These are phyloP conservation scores for Leucophora obtusa DNA, from an alignment of 2,888 invertebrate genomes.

Conservation along the genomic window DNA sequence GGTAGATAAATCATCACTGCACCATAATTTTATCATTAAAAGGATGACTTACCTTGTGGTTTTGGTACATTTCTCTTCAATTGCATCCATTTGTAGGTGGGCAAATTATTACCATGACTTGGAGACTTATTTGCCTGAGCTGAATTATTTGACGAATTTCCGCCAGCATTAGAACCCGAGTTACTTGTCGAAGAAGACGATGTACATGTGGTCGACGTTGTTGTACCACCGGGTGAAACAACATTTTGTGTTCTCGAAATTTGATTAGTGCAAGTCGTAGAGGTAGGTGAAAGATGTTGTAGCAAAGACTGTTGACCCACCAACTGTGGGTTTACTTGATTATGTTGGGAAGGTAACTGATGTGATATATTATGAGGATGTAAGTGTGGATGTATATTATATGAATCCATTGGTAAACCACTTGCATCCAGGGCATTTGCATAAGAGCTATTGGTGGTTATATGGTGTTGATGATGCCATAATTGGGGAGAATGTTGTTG, in stretches of 20 bases:
- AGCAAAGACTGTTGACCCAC: constrained; percentile 63
- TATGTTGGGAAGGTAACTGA: constrained; percentile 62
- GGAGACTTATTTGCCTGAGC: constrained; percentile 73
- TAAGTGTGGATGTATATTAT: constrained; percentile 72
- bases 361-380: constrained; percentile 70
- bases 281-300: constrained; percentile 69
- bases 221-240: constrained; percentile 75
- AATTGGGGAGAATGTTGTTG: constrained; percentile 73
- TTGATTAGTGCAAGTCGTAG: constrained; percentile 50
- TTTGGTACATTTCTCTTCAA: constrained; percentile 97
- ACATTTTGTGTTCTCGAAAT: constrained; percentile 73
- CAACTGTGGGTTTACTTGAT: constrained; percentile 64
- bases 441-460: constrained; percentile 39
- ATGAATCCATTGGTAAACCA: constrained; percentile 70
- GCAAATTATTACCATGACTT: constrained; percentile 79
- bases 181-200: constrained; percentile 72
- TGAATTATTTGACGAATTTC: constrained; percentile 62
- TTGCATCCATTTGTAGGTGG: constrained; percentile 99
- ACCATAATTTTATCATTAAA: too few species aligned
- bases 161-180: constrained; percentile 60
- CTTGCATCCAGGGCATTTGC: constrained; percentile 68
- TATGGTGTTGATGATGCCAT: constrained; percentile 72
- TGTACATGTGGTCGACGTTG: constrained; percentile 54
- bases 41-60: constrained; percentile 86
- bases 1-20: too few species aligned